A percentile compares a stretch with the other conserved stretches of the same genome.
These are phyloP conservation scores for Liparis tanakae DNA, from an alignment of 2,797 vertebrate species.

Conservation along the genomic window DNA sequence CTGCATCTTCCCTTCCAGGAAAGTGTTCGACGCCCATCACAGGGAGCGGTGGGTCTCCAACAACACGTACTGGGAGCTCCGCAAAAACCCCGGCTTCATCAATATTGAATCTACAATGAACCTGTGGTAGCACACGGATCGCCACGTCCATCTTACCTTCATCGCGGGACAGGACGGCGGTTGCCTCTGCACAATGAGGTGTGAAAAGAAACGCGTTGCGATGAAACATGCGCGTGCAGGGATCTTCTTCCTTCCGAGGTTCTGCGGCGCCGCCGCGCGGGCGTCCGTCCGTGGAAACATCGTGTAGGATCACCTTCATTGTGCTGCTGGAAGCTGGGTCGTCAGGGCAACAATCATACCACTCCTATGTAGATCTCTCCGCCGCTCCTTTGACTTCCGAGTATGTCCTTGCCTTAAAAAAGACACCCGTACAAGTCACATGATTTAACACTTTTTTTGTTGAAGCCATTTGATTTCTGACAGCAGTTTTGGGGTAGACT, in stretches of 20 bases:
- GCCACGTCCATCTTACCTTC: conserved; percentile 79
- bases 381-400: conserved; percentile 74
- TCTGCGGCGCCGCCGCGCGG: conserved; percentile 27
- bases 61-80: conserved; percentile 96
- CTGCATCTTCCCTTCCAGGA: conserved; percentile 80
- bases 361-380: conserved; percentile 70
- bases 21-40: conserved; percentile 92
- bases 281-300: conserved; percentile 61
- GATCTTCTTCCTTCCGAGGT: conserved; percentile 37
- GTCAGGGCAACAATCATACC: conserved; percentile 67
- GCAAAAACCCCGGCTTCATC: conserved; percentile 97
- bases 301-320: conserved; percentile 69
- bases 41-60: conserved; percentile 98
- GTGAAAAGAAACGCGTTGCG: conserved; percentile 43
- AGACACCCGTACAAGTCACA: conserved; percentile 69
- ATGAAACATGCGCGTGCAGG: conserved; percentile 52
- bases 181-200: conserved; percentile 82
- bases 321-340: conserved; percentile 70
- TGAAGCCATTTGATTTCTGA: conserved; percentile 69
- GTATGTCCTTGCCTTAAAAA: conserved; percentile 86
- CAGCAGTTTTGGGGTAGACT: conserved; percentile 72
- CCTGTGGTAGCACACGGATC: conserved; percentile 91
- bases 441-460: conserved; percentile 73
- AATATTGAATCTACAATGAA: conserved; percentile 87
- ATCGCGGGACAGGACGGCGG: conserved; percentile 70